Evolutionary conservation across 1,140 invertebrate species (phyloP).

Genomic region (Drosophila ohnishii): DNA sequence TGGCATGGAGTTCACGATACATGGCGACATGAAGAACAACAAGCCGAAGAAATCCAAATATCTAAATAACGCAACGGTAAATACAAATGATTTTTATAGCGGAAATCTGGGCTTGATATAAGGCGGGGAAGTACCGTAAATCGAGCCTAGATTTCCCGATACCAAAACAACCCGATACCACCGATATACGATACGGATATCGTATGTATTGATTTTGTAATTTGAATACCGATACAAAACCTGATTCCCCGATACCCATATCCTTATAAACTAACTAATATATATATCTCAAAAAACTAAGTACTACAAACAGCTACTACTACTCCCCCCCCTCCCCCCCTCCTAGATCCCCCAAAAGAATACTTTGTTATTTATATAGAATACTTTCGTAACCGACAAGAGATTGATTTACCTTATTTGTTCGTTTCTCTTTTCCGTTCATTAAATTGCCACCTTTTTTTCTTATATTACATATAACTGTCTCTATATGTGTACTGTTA

Average conservation of each 20-base stretch:
- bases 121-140: not conserved
- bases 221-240: constrained; percentile 9
- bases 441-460: constrained; percentile 61
- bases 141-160: not conserved
- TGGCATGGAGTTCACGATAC: constrained; percentile 95
- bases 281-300: constrained; percentile 3
- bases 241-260: constrained; percentile 3
- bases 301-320: constrained; percentile 29
- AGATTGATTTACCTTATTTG: constrained; percentile 75
- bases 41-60: constrained; percentile 88
- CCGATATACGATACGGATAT: not conserved
- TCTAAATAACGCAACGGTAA: constrained; percentile 89
- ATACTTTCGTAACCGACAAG: constrained; percentile 66
- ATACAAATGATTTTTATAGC: constrained; percentile 41
- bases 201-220: constrained; percentile 14
- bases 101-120: not conserved
- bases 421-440: constrained; percentile 74
- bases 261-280: not conserved
- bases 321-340: not conserved
- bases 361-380: constrained; percentile 55
- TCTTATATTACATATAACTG: constrained; percentile 73
- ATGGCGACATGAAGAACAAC: constrained; percentile 91
- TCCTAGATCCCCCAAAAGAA: not conserved
- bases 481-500: constrained; percentile 75
- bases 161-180: not conserved